These are phyloP conservation scores for Hydropsyche betteni DNA, from an alignment of 2,888 invertebrate genomes.

Conservation along the genomic window DNA sequence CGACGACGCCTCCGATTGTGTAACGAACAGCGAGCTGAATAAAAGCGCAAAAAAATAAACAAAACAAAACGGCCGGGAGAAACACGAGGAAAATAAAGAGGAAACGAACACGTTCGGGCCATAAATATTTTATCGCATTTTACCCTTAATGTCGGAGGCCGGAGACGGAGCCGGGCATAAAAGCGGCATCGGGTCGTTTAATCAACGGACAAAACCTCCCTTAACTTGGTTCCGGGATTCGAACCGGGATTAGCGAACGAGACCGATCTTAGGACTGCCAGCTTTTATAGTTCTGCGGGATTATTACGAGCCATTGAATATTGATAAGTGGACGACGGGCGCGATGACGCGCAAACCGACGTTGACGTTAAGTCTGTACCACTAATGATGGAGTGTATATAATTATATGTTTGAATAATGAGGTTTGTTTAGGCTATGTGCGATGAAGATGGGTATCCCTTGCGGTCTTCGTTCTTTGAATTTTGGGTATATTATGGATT, in stretches of 20 bases:
- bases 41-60: no score
- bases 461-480: no score
- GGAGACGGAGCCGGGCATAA: background rate
- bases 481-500: no score
- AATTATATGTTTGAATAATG: no score
- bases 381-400: background rate
- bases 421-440: no score
- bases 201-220: constrained; percentile 21
- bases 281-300: constrained; percentile 20
- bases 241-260: constrained; percentile 16
- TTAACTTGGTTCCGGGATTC: constrained; percentile 13
- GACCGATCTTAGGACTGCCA: constrained; percentile 9
- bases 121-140: constrained; percentile 25
- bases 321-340: constrained; percentile 16
- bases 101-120: background rate
- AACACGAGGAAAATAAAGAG: background rate
- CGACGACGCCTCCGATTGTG: background rate
- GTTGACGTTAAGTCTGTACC: background rate
- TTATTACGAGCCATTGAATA: constrained; percentile 23
- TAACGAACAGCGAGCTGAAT: background rate
- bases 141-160: background rate
- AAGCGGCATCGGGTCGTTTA: constrained; percentile 18
- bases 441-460: no score
- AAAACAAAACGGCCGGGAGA: background rate
- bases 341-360: background rate